A percentile compares a stretch with the other conserved stretches of the same genome.
phyloP scores from a whole-genome alignment of 2,797 vertebrate genomes.

The Loris lydekkerianus region DNA sequence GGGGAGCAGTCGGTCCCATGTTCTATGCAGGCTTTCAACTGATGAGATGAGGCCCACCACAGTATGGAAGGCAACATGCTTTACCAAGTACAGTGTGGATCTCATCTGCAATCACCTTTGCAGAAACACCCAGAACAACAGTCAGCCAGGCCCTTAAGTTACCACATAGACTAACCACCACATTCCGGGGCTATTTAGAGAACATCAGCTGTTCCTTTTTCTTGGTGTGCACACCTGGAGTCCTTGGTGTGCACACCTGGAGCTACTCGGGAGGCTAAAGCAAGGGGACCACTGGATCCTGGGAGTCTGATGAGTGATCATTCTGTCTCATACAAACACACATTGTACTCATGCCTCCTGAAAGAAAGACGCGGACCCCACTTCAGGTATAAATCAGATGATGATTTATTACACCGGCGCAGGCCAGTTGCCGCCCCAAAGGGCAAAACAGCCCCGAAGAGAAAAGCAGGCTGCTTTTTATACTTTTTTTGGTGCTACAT shows the following conservation, averaged over 20 bases:
- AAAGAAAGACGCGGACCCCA: no score
- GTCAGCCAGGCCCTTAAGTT: background rate
- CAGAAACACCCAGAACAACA: background rate
- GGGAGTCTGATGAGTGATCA: background rate
- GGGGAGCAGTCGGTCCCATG: background rate
- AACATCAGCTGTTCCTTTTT: background rate
- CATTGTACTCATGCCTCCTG: no score
- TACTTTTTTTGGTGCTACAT: no score
- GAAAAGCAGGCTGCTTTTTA: no score
- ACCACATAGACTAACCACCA: background rate
- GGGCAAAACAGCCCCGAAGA: no score
- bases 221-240: background rate
- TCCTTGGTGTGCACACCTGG: no score
- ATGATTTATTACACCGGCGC: no score
- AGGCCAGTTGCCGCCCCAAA: no score
- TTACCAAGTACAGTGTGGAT: background rate
- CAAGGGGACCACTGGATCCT: background rate
- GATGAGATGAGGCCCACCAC: background rate
- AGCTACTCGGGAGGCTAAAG: background rate
- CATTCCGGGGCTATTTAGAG: background rate
- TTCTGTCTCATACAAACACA: no score
- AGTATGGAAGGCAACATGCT: background rate
- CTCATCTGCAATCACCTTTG: background rate
- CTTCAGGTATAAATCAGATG: no score
- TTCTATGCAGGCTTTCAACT: background rate